Evolutionary conservation across 2,113 vertebrate genomes (phyloP), one percentile per base, ranked within the genome.

Genomic region (Craseonycteris thonglongyai): DNA sequence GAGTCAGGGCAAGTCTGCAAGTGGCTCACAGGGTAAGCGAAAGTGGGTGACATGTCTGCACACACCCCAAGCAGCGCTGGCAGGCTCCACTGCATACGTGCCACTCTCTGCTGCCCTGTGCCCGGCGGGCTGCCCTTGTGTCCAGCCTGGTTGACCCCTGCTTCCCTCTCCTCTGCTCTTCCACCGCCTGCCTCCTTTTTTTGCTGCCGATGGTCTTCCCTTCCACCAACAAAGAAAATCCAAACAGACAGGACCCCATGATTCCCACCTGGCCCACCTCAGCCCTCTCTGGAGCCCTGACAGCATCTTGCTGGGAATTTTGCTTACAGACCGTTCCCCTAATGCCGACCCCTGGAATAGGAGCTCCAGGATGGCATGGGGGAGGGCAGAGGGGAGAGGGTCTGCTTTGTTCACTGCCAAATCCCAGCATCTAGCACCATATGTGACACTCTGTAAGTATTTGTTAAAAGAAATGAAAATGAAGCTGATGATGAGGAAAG

Each of bases 21-120:
- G 5, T 6, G 45, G 30, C 15, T 4, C 63, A 30, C 22, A 19
- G 45, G 45, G 45, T 6, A 15, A 22, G 33, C 14, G 21, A 33
- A 21, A 49, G 19, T 16, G 6, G 71, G 42, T 21, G 18, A 49
- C 47, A 22, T 2, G 18, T 47, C 72, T n/a, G 28, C 33, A 33
- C 19, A n/a, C 19, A 49, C 45, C 45, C 6, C 5, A 3, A 6
- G 26, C n/a, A n/a, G n/a, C n/a, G n/a, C 24, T 1, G 4, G 12
- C 49, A 30, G 47, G 49, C 26, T 35, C 35, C 7, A 40, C 54
- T 30, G 7, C 12, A 22, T 6, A 22, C 18, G 1, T 18, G 3
- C 76, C 54, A 18, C 19, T 40, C 54, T 7, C 76, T 1, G 1
- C 76, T 58, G 35, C 54, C 54, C 51, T 1, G 7, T 18, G 76